phyloP scores from a whole-genome alignment of 1,140 invertebrate species.

The Limonius californicus region DNA sequence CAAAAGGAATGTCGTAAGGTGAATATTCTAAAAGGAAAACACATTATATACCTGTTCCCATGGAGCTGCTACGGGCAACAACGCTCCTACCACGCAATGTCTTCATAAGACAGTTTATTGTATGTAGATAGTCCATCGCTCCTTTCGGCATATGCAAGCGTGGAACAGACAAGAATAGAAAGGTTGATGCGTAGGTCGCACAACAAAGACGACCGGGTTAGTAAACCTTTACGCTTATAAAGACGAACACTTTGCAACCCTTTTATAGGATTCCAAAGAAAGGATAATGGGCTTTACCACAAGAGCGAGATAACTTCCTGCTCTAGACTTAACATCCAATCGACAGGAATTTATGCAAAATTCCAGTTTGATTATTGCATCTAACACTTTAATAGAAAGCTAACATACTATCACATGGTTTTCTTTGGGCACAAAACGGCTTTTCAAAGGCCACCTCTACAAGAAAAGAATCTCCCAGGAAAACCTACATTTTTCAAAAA shows the following conservation, averaged over 20 bases:
- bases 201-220: not conserved
- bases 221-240: not conserved
- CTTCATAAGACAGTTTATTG: slow-evolving; percentile 5
- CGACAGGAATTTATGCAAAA: no score
- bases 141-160: not conserved
- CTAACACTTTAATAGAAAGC: no score
- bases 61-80: slow-evolving; percentile 5
- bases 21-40: slow-evolving; percentile 4
- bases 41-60: slow-evolving; percentile 8
- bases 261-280: not conserved
- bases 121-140: not conserved
- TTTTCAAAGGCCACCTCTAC: no score
- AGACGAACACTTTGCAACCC: not conserved
- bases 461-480: no score
- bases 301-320: no score
- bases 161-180: not conserved
- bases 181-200: not conserved
- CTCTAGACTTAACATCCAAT: no score
- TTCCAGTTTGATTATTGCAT: no score
- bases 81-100: slow-evolving; percentile 7
- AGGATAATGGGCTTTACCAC: no score
- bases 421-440: no score
- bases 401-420: no score
- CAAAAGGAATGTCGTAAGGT: not conserved
- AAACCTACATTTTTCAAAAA: no score